Conservation (phyloP, 2,888 invertebrate genomes). For the Ornithoptera priamus region DNA sequence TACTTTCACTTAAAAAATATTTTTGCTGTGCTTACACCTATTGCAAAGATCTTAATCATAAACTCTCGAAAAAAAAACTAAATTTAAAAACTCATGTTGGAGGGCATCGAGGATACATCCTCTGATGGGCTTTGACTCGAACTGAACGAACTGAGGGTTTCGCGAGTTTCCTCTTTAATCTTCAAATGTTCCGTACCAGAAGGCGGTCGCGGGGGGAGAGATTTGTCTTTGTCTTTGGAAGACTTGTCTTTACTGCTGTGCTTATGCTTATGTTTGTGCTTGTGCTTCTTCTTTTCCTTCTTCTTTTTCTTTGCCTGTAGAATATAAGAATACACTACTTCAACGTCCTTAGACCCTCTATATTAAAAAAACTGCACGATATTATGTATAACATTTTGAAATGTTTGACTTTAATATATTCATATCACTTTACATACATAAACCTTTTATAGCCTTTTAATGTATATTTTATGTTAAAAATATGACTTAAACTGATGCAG, state of each 20-base stretch:
- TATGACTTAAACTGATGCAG: no score
- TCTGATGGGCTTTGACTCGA: conserved; percentile 87
- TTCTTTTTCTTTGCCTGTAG: conserved; percentile 84
- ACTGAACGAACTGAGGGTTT: conserved; percentile 87
- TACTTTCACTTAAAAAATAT: neutral
- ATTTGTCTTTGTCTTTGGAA: conserved; percentile 64
- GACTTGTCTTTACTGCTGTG: conserved; percentile 80
- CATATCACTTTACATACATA: no score
- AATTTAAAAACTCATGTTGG: conserved; percentile 65
- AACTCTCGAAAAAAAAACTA: neutral
- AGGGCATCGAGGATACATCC: conserved; percentile 67
- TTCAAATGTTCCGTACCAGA: conserved; percentile 76
- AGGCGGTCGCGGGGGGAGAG: conserved; percentile 52
- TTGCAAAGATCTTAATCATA: neutral
- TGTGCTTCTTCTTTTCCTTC: conserved; percentile 90
- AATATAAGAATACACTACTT: neutral
- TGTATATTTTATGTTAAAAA: no score
- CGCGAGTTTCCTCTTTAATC: conserved; percentile 87
- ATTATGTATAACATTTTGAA: no score
- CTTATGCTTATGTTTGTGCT: conserved; percentile 95
- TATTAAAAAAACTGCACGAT: neutral
- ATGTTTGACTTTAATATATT: no score
- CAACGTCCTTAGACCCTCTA: neutral
- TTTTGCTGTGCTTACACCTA: neutral
- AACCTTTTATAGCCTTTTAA: no score